Percentiles rank a stretch among this genome's conserved stretches.
Evolutionary conservation across 1,140 invertebrate species (phyloP).

Genomic region (Brachionus plicatilis): DNA sequence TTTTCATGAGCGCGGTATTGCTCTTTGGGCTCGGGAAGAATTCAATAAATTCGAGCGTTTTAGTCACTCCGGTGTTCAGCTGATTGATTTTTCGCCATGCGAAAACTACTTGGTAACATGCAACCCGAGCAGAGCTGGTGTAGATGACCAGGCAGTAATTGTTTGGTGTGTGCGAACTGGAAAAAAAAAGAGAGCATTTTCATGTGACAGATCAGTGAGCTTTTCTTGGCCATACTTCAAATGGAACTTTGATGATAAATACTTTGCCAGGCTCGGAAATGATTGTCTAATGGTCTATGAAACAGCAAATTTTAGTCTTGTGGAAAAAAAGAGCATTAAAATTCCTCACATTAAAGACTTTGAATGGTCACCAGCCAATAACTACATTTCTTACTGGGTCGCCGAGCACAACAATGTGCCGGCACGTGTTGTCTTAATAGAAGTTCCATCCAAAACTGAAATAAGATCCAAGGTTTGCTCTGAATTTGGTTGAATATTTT

Average conservation of each 20-base stretch:
- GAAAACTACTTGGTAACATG: conserved; percentile 93
- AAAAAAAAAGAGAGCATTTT: conserved; percentile 83
- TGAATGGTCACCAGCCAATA: conserved; percentile 94
- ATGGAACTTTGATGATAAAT: conserved; percentile 95
- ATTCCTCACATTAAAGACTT: conserved; percentile 72
- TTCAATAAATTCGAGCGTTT: conserved; percentile 85
- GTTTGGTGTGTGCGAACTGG: conserved; percentile 84
- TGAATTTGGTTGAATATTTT: neutral
- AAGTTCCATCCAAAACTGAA: conserved; percentile 71
- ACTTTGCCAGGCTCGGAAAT: conserved; percentile 71
- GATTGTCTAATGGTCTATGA: conserved; percentile 83
- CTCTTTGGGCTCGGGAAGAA: conserved; percentile 88
- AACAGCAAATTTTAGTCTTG: conserved; percentile 71
- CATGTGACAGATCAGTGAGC: conserved; percentile 63
- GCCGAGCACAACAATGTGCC: conserved; percentile 72
- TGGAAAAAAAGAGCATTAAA: conserved; percentile 91
- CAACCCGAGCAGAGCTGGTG: conserved; percentile 66
- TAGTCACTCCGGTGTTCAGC: conserved; percentile 79
- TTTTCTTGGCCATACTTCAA: conserved; percentile 71
- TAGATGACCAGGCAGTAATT: conserved; percentile 57
- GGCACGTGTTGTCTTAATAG: conserved; percentile 58
- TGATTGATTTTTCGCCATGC: conserved; percentile 93
- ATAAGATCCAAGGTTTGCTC: conserved; percentile 59
- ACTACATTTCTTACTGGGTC: conserved; percentile 95
- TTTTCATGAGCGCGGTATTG: conserved; percentile 88